These are phyloP conservation scores for Zeugodacus cucurbitae DNA, from an alignment of 1,140 invertebrate species.

Conservation along the genomic window DNA sequence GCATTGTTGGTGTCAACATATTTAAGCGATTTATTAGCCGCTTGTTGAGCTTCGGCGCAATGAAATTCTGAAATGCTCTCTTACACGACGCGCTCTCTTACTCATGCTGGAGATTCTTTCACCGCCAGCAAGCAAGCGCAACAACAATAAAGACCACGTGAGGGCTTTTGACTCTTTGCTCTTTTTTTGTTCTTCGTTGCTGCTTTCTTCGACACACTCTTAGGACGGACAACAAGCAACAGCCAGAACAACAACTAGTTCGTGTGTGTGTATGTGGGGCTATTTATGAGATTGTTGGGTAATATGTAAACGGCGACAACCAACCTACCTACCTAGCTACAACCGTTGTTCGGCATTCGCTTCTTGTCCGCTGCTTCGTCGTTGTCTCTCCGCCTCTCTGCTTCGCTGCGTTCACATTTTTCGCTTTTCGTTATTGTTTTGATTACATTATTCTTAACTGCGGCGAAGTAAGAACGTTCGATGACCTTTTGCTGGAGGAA, in stretches of 20 bases:
- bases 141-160: background rate
- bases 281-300: background rate
- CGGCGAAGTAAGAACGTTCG: conserved; percentile 63
- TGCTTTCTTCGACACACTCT: conserved; percentile 31
- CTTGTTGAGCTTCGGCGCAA: background rate
- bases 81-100: background rate
- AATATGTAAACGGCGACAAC: background rate
- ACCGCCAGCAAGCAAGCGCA: background rate
- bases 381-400: conserved; percentile 33
- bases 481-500: conserved; percentile 54
- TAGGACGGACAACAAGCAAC: background rate
- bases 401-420: conserved; percentile 36
- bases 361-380: conserved; percentile 29
- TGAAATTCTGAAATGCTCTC: conserved; percentile 16
- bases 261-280: background rate
- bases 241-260: background rate
- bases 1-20: background rate
- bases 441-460: conserved; percentile 62
- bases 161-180: background rate
- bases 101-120: background rate
- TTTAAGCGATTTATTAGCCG: conserved; percentile 11
- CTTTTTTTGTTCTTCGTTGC: background rate
- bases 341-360: background rate
- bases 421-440: conserved; percentile 63
- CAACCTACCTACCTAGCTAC: background rate